Percentiles rank a stretch among this genome's conserved stretches.
phyloP scores from a whole-genome alignment of 1,140 invertebrate species.

The Monomorium pharaonis region DNA sequence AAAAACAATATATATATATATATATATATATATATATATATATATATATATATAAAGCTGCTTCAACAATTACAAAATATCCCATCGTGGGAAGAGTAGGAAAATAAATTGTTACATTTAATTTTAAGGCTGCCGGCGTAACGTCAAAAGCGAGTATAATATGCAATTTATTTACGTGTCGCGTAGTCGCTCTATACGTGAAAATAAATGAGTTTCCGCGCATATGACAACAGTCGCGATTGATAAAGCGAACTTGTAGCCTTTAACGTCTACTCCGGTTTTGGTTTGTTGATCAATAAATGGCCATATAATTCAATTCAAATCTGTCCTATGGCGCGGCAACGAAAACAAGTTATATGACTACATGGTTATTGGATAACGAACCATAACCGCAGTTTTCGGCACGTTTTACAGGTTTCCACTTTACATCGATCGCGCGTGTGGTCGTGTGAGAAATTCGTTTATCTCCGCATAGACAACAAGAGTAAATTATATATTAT shows the following conservation, averaged over 20 bases:
- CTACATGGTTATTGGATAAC: conserved; percentile 51
- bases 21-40: too few relatives aligned
- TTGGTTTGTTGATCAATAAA: conserved; percentile 56
- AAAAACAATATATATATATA: too few relatives aligned
- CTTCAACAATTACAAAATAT: not conserved
- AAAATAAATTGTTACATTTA: conserved; percentile 27
- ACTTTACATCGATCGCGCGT: not conserved
- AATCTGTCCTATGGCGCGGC: conserved; percentile 17
- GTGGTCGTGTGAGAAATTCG: conserved; percentile 24
- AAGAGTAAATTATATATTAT: conserved; percentile 37
- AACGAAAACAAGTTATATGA: conserved; percentile 46
- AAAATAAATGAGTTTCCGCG: conserved; percentile 49
- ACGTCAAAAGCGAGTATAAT: conserved; percentile 37
- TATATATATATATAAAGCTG: not conserved
- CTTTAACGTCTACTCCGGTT: conserved; percentile 33
- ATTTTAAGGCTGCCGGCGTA: conserved; percentile 31
- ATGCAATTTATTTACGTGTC: conserved; percentile 35
- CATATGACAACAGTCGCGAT: conserved; percentile 27
- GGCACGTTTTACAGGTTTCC: conserved; percentile 21
- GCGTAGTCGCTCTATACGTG: not conserved
- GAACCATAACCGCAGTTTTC: conserved; percentile 43
- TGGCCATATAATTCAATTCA: conserved; percentile 40
- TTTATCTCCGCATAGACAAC: conserved; percentile 15
- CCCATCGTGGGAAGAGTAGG: not conserved
- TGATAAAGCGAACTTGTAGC: conserved; percentile 47